Base-by-base conservation (phyloP, 2,888 invertebrate genomes). In the Dasysyrphus tricinctus region DNA sequence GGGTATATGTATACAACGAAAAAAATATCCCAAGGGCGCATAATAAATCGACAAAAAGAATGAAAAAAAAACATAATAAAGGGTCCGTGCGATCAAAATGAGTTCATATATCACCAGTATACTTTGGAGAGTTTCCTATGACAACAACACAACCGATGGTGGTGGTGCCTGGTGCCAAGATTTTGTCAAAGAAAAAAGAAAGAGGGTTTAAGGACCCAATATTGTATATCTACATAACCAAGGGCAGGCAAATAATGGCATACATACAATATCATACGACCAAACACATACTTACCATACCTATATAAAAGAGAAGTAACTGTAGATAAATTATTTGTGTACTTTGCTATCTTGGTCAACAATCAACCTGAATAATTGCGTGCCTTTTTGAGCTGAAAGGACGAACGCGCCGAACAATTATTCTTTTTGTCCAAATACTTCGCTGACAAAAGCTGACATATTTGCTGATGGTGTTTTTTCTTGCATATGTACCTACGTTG, bases 331-430 rank as follows among this genome's bases (percentile, higher is more conserved):
- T 80, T 61, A 80, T 83, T 79, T 79, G 83, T 79, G 67, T 67
- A 7, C 65, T 29, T 29, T 54, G 54, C 61, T 85, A 85, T 85
- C 85, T 80, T 78, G 69, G 77, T 74, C 63, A 81, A 85, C 77
- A 85, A 85, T 85, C 85, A 85, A 81, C 81, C 85, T 85, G 85
- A 85, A 81, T 85, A 85, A 85, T 85, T 85, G 85, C 81, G 85
- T 85, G 85, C 80, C 63, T 74, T 63, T 56, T 78, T 73, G 77
- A 63, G 54, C 69, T 74, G 77, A 85, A 75, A 75, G 82, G 82
- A 86, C 82, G 65, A 82, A 78, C 78, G 75, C 82, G 72, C 75
- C 59, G 74, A 34, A 78, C 67, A 82, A 86, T 86, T 82, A 82
- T 82, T 79, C 75, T 82, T 81, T 72, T 76, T 86, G 72, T 75